A percentile compares a stretch with the other conserved stretches of the same genome.
These are phyloP conservation scores for Watsonalla cultraria DNA, from an alignment of 2,888 invertebrate species.

Conservation along the genomic window DNA sequence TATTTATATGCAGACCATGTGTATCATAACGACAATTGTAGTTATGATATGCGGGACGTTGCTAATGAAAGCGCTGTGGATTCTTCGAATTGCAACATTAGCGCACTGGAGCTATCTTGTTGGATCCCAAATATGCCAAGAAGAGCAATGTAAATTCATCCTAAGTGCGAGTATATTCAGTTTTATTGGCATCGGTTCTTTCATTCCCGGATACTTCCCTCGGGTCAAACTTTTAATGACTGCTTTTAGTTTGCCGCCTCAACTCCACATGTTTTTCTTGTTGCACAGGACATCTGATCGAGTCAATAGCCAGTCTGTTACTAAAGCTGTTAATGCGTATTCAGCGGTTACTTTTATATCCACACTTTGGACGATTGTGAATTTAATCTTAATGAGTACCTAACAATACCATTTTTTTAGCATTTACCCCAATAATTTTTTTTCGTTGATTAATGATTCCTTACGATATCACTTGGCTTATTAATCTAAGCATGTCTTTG, in stretches of 20 bases:
- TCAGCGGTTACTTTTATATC: constrained; percentile 36
- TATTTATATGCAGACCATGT: constrained; percentile 16
- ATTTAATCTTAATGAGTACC: constrained; percentile 15
- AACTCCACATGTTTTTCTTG: constrained; percentile 47
- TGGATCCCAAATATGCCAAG: constrained; percentile 32
- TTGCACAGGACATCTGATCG: constrained; percentile 29
- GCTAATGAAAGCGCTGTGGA: constrained; percentile 34
- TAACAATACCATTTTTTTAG: neutral
- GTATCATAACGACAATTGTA: constrained; percentile 25
- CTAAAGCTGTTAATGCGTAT: constrained; percentile 35
- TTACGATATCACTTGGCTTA: too few relatives aligned
- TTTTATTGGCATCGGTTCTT: constrained; percentile 33
- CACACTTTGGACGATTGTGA: constrained; percentile 37
- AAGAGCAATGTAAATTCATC: constrained; percentile 22
- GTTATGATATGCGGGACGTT: constrained; percentile 23
- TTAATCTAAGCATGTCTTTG: too few relatives aligned
- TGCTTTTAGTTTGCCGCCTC: constrained; percentile 46
- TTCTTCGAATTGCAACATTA: constrained; percentile 38
- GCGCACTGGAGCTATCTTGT: constrained; percentile 55
- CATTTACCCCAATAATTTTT: too few relatives aligned
- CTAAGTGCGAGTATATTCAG: constrained; percentile 33
- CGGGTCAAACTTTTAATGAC: constrained; percentile 36
- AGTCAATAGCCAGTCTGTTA: constrained; percentile 30
- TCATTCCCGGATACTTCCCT: constrained; percentile 38
- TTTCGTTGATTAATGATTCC: too few relatives aligned